Evolutionary conservation across 1,140 invertebrate genomes (phyloP).

Genomic region (Zaprionus ghesquierei): DNA sequence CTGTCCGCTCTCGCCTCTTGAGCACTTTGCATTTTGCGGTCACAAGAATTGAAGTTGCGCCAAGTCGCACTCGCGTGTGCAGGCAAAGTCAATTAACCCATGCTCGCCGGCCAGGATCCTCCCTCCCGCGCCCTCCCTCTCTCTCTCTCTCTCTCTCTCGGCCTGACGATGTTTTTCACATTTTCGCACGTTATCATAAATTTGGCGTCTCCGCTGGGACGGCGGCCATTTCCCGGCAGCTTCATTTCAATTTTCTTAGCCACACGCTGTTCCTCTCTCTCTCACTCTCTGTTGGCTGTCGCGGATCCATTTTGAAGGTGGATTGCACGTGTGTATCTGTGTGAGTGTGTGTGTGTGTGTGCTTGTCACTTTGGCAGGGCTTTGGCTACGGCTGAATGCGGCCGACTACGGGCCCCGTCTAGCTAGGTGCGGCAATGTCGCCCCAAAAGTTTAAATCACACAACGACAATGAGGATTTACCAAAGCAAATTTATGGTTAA

Average conservation of each 20-base stretch:
- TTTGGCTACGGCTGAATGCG: background rate
- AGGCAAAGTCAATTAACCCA: constrained; percentile 65
- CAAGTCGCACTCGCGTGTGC: constrained; percentile 44
- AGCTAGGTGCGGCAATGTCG: constrained; percentile 26
- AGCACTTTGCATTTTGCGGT: constrained; percentile 46
- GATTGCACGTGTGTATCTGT: background rate
- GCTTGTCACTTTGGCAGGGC: constrained; percentile 57
- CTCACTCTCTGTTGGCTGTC: background rate
- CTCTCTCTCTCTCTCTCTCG: background rate
- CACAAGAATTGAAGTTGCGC: constrained; percentile 39
- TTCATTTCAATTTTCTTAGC: constrained; percentile 75
- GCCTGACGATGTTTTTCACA: constrained; percentile 31
- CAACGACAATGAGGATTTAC: constrained; percentile 80
- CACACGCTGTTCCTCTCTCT: background rate
- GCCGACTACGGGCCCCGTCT: background rate
- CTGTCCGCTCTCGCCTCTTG: background rate
- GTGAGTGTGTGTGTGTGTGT: constrained; percentile 7
- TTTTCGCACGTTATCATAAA: constrained; percentile 62
- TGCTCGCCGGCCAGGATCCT: constrained; percentile 6
- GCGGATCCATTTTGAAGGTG: constrained; percentile 25
- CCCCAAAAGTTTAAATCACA: constrained; percentile 80
- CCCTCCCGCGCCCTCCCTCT: background rate
- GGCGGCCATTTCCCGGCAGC: constrained; percentile 14
- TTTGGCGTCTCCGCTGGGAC: constrained; percentile 46
- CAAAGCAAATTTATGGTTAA: constrained; percentile 77